phyloP scores from a whole-genome alignment of 2,888 invertebrate species.

The Norana najaformis region DNA sequence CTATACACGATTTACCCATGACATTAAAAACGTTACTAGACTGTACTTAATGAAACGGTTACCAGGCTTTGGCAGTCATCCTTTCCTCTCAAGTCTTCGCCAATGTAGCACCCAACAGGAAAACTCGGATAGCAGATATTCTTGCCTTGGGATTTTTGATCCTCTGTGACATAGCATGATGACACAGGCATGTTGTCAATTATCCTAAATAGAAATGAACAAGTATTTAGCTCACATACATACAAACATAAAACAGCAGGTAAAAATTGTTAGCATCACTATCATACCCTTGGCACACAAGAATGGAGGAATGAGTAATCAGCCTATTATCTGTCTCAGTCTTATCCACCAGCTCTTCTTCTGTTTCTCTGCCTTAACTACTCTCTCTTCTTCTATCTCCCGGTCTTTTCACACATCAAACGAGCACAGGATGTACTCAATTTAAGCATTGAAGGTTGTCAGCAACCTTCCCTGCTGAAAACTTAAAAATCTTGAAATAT shows the following conservation, averaged over 20 bases:
- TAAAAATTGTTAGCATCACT: not conserved
- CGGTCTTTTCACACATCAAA: not conserved
- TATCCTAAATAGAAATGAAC: conserved; percentile 57
- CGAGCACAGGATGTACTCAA: not conserved
- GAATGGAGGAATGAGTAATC: not conserved
- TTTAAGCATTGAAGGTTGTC: not conserved
- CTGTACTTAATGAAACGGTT: no score
- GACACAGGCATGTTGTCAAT: conserved; percentile 98
- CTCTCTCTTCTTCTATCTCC: not conserved
- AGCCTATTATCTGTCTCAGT: no score
- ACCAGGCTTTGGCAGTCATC: conserved; percentile 66
- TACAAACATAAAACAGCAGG: not conserved
- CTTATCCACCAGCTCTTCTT: no score
- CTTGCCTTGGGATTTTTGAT: conserved; percentile 53
- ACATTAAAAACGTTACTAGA: no score
- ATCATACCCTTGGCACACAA: not conserved
- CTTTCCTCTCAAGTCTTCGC: conserved; percentile 66
- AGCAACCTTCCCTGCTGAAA: no score
- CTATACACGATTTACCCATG: not conserved
- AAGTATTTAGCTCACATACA: not conserved
- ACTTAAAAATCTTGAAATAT: not conserved
- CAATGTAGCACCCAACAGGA: conserved; percentile 92
- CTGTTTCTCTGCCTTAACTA: no score
- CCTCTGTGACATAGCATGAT: conserved; percentile 78
- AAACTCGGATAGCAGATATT: conserved; percentile 89